Base-by-base conservation (phyloP, 2,113 vertebrate species). In the Poecilia latipinna region DNA sequence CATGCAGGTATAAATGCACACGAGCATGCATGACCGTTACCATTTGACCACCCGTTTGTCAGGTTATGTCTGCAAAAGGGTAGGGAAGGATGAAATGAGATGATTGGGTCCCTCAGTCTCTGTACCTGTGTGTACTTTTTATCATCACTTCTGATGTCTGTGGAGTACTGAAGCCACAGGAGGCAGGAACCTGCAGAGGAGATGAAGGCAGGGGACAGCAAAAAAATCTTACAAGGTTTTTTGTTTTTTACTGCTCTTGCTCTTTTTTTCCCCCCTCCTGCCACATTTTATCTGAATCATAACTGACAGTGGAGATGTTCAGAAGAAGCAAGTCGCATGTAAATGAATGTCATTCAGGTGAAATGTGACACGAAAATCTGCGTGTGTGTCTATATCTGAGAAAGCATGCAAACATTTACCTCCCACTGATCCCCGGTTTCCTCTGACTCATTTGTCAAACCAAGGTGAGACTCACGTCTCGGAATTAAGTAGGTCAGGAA, bases 131-230 rank as follows among this genome's bases (percentile, higher is more conserved):
- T 71, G 77, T 83, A 64, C 79, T 39, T 86, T 84, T 83, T 77
- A 77, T 75, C 81, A 65, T 70, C 71, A 75, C 77, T 84, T 90
- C 87, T 83, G 83, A 90, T 90, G 85, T 89, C 85, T 29, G 37
- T 72, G 84, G 84, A 84, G 65, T 84, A 75, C 61, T 70, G 65
- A 57, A 87, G 64, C 83, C 80, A 75, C 81, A 13, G 86, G 87
- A 86, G 84, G 79, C 74, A 76, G 73, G 57, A 85, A 67, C 84
- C 70, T 65, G 85, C 85, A 86, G 80, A 82, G 83, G 77, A 57
- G 72, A 76, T 78, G 86, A 84, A 85, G 85, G 86, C 77, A 28
- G 77, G 74, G 77, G 80, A 80, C 82, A 15, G 80, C 68, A 35
- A 61, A 82, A 72, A 68, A 79, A 76, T 22, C 68, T 78, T 74